phyloP scores from a whole-genome alignment of 2,797 vertebrate species.

The Etheostoma perlongum region DNA sequence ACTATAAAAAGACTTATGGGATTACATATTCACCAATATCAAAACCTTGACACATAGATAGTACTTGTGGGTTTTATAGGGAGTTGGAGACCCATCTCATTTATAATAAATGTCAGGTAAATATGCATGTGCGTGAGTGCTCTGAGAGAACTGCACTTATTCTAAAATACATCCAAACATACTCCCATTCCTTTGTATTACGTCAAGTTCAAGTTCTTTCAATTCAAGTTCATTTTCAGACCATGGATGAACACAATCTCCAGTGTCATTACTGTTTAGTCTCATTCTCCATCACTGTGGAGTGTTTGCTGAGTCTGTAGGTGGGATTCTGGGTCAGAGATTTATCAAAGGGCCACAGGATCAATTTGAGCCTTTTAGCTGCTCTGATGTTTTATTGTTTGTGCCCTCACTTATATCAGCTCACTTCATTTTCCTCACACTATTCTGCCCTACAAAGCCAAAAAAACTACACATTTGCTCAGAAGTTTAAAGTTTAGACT shows the following conservation, averaged over 20 bases:
- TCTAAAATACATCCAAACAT: slow-evolving; percentile 34
- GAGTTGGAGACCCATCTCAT: slow-evolving; percentile 31
- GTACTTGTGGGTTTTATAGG: slow-evolving; percentile 10
- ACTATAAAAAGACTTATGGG: not conserved
- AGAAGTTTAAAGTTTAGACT: not conserved
- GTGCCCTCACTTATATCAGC: not conserved
- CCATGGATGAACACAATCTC: slow-evolving; percentile 26
- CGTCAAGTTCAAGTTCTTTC: slow-evolving; percentile 37
- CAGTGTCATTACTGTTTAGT: slow-evolving; percentile 45
- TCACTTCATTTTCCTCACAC: slow-evolving; percentile 14
- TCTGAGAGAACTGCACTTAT: slow-evolving; percentile 30
- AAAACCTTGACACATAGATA: not conserved
- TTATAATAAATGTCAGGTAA: slow-evolving; percentile 49
- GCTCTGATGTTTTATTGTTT: slow-evolving; percentile 46
- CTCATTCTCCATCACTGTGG: slow-evolving; percentile 50
- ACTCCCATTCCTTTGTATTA: slow-evolving; percentile 3
- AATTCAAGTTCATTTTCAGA: slow-evolving; percentile 39
- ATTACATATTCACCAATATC: not conserved
- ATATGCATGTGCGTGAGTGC: slow-evolving; percentile 23
- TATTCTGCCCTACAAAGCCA: slow-evolving; percentile 13
- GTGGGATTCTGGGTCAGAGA: slow-evolving; percentile 56
- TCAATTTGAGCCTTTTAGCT: slow-evolving; percentile 59
- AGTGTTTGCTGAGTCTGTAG: slow-evolving; percentile 49
- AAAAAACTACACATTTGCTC: not conserved
- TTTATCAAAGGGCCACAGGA: slow-evolving; percentile 56